Conservation (phyloP, 2,113 vertebrate species). For the Beaufortia kweichowensis region DNA sequence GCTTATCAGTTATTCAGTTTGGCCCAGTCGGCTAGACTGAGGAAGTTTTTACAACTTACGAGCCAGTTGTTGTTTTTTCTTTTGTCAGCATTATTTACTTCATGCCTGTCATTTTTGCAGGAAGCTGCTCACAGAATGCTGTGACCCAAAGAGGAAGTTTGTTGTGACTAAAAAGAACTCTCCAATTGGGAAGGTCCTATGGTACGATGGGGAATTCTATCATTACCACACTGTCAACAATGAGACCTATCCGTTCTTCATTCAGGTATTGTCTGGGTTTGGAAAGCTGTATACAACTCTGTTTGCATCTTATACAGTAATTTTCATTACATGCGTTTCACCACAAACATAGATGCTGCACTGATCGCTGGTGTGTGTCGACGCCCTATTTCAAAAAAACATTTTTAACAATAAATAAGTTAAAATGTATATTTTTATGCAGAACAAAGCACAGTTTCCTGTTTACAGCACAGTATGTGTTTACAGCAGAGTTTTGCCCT, state of each 20-base stretch:
- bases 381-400: too few species aligned
- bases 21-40: neutral
- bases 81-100: neutral
- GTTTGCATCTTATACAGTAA: too few species aligned
- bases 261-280: constrained; percentile 78
- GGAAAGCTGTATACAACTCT: neutral
- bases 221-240: constrained; percentile 92
- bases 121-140: constrained; percentile 88
- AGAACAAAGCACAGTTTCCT: too few species aligned
- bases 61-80: neutral
- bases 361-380: too few species aligned
- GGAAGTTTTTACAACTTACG: neutral
- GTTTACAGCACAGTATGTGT: too few species aligned
- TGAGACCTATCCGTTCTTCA: constrained; percentile 86
- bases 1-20: too few species aligned
- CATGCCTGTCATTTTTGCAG: constrained; percentile 67
- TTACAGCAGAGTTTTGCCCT: too few species aligned
- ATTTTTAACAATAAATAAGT: too few species aligned
- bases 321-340: too few species aligned
- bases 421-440: too few species aligned
- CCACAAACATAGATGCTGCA: too few species aligned
- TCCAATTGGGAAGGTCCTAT: constrained; percentile 88
- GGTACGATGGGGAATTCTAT: constrained; percentile 94
- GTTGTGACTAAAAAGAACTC: constrained; percentile 91
- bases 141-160: constrained; percentile 84